Evolutionary conservation across 1,140 invertebrate species (phyloP).

Genomic region (Leptinotarsa undecemlineata): DNA sequence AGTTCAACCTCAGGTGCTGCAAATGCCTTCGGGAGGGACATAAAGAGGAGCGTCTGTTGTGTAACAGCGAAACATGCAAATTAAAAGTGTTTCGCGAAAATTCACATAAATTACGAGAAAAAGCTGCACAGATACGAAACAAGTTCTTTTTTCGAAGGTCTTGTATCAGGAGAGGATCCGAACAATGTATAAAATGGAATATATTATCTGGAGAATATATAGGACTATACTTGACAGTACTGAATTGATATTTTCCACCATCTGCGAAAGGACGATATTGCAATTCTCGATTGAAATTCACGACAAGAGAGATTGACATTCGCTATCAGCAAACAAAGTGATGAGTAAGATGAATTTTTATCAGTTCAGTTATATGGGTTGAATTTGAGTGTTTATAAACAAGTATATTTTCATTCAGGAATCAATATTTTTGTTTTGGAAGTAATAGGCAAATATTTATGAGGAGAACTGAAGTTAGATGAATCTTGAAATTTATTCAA

Average conservation of each 20-base stretch:
- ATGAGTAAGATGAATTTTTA: too few relatives aligned
- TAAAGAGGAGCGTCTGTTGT: constrained; percentile 6
- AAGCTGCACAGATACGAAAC: background rate
- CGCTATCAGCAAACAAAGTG: too few relatives aligned
- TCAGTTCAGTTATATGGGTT: too few relatives aligned
- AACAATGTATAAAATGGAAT: constrained; percentile 8
- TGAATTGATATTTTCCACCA: constrained; percentile 5
- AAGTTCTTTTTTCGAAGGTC: constrained; percentile 9
- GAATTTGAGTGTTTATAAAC: too few relatives aligned
- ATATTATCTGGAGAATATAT: background rate
- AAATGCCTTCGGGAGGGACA: background rate
- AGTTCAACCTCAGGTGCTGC: constrained; percentile 8
- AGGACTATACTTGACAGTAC: background rate
- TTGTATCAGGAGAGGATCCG: constrained; percentile 4
- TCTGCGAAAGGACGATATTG: background rate
- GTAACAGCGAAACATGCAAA: constrained; percentile 19
- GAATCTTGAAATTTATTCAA: too few relatives aligned
- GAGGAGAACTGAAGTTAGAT: too few relatives aligned
- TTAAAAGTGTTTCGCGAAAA: constrained; percentile 14
- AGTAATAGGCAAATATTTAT: too few relatives aligned
- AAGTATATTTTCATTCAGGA: too few relatives aligned
- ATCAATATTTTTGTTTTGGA: too few relatives aligned
- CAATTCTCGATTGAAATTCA: background rate
- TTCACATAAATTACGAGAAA: constrained; percentile 14
- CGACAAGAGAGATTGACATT: background rate